Conservation (phyloP, 92 coral and sea anemone species). For the Porites divaricata region DNA sequence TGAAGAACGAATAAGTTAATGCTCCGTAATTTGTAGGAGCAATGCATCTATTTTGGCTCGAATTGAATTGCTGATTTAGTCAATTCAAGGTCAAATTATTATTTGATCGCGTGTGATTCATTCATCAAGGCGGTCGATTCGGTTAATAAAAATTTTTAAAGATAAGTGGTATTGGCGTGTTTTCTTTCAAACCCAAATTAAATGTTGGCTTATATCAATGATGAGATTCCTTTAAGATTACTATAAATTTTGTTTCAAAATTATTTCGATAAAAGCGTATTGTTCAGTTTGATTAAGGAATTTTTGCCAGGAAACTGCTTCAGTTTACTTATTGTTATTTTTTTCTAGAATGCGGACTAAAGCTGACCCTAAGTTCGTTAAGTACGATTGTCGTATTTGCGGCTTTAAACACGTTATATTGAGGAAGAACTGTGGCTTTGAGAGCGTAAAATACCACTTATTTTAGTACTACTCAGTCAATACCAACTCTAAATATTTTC, state of each 20-base stretch:
- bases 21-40: neutral
- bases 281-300: neutral
- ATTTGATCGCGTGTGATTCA: conserved; percentile 7
- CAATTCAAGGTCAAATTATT: conserved; percentile 18
- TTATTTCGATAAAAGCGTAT: neutral
- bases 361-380: neutral
- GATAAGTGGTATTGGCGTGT: conserved; percentile 1
- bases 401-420: conserved; percentile 24
- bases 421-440: neutral
- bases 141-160: neutral
- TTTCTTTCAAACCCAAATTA: neutral
- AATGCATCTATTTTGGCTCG: neutral
- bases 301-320: conserved; percentile 9
- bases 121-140: conserved; percentile 2
- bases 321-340: conserved; percentile 5
- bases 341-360: neutral
- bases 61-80: neutral
- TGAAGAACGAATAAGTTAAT: neutral
- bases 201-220: neutral
- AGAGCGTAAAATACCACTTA: conserved; percentile 14
- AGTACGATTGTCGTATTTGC: conserved; percentile 26
- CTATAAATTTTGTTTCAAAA: neutral
- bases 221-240: neutral
- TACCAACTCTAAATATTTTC: neutral
- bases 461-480: neutral